Evolutionary conservation across 2,888 invertebrate species (phyloP).

Genomic region (Entomobrya proxima): DNA sequence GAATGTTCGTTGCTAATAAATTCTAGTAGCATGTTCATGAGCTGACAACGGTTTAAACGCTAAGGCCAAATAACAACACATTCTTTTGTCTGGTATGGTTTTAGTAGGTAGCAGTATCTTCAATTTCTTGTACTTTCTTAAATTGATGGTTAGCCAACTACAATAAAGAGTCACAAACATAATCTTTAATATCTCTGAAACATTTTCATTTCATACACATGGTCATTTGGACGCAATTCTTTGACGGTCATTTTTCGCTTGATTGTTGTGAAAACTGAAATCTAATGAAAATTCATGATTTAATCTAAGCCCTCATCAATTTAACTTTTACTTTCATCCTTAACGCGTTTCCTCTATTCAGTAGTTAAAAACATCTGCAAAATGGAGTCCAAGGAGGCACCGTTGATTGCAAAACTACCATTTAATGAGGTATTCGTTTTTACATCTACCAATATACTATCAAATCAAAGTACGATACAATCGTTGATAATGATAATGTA

Average conservation of each 20-base stretch:
- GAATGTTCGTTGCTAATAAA: background rate
- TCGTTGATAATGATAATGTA: slow-evolving; percentile 2
- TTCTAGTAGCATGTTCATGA: background rate
- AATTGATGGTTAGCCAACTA: no score
- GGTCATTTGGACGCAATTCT: background rate
- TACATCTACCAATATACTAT: background rate
- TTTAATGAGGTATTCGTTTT: slow-evolving; percentile 23
- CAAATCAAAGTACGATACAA: background rate
- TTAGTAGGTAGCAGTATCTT: background rate
- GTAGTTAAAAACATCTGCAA: background rate
- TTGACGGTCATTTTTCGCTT: slow-evolving; percentile 4
- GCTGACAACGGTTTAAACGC: background rate
- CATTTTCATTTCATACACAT: background rate
- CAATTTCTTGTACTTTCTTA: background rate
- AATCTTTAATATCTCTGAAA: background rate
- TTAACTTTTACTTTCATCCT: background rate
- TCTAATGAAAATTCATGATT: slow-evolving; percentile 46
- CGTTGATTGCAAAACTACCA: slow-evolving; percentile 24
- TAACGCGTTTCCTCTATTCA: background rate
- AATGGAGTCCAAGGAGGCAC: slow-evolving; percentile 2
- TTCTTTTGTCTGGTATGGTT: background rate
- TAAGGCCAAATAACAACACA: slow-evolving; percentile 15
- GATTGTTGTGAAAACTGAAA: background rate
- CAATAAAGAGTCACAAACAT: no score
- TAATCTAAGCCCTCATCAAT: slow-evolving; percentile 19